These are phyloP conservation scores for Stegodyphus mimosarum DNA, from an alignment of 1,140 invertebrate species.

Conservation along the genomic window DNA sequence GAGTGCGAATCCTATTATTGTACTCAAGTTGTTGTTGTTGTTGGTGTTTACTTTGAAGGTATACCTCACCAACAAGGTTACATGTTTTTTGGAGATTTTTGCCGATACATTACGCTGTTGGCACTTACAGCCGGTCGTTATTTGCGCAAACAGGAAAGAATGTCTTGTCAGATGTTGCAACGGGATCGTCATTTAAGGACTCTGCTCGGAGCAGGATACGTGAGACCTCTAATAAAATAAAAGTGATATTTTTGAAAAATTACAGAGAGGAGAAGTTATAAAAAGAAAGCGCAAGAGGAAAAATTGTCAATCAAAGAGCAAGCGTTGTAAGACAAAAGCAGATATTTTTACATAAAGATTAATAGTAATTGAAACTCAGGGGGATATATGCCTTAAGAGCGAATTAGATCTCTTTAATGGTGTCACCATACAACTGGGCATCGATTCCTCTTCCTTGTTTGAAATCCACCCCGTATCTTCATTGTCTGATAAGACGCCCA, in stretches of 20 bases:
- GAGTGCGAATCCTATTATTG: constrained; percentile 2
- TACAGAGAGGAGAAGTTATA: neutral
- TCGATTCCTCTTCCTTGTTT: neutral
- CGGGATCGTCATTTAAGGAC: neutral
- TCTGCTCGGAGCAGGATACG: neutral
- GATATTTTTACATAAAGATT: neutral
- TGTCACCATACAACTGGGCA: neutral
- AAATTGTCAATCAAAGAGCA: neutral
- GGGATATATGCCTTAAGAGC: neutral
- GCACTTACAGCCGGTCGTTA: neutral
- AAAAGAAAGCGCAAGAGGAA: constrained; percentile 13
- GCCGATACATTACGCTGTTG: neutral
- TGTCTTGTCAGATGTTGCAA: constrained; percentile 1
- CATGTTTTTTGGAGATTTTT: neutral
- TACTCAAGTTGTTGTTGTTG: too few relatives aligned
- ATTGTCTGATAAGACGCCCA: neutral
- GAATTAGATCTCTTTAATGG: constrained; percentile 5
- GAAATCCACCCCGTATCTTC: neutral
- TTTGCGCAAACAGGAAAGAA: constrained; percentile 2
- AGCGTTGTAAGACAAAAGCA: neutral
- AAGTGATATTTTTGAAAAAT: neutral
- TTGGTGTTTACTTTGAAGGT: neutral
- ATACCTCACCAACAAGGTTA: neutral
- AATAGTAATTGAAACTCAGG: neutral
- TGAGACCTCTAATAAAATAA: neutral